phyloP scores from a whole-genome alignment of 1,140 invertebrate species.

The Lordiphosa stackelbergi region DNA sequence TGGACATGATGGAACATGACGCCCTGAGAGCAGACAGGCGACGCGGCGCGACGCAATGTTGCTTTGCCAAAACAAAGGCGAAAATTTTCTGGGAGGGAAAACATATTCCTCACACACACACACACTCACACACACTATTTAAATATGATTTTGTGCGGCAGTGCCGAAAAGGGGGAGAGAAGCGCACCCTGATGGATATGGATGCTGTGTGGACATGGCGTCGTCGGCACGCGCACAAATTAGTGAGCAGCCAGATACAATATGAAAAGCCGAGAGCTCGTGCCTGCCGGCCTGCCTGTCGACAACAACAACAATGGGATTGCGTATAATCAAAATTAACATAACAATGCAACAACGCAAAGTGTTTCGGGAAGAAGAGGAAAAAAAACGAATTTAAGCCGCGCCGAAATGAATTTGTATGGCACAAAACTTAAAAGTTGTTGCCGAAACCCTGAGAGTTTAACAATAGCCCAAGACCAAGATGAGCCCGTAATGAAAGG shows the following conservation, averaged over 20 bases:
- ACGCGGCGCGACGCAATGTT: conserved; percentile 13
- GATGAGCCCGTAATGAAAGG: conserved; percentile 60
- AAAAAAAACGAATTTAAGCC: conserved; percentile 33
- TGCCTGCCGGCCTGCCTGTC: conserved; percentile 40
- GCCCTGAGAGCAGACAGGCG: conserved; percentile 25
- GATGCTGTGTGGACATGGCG: conserved; percentile 23
- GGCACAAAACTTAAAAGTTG: conserved; percentile 51
- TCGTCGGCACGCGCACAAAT: conserved; percentile 68
- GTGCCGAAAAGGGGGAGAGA: conserved; percentile 10
- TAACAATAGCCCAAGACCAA: conserved; percentile 18
- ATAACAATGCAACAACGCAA: conserved; percentile 55
- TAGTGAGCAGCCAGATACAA: conserved; percentile 51
- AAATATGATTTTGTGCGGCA: conserved; percentile 51
- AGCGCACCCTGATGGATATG: conserved; percentile 38
- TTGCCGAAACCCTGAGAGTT: conserved; percentile 18
- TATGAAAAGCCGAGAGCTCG: conserved; percentile 58
- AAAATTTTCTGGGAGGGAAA: conserved; percentile 12
- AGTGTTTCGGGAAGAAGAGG: conserved; percentile 45
- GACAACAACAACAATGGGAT: conserved; percentile 54
- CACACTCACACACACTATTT: conserved; percentile 43
- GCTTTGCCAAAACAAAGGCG: conserved; percentile 20
- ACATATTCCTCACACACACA: conserved; percentile 6
- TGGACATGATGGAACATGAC: conserved; percentile 52
- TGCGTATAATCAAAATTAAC: conserved; percentile 71
- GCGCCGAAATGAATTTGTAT: conserved; percentile 54